These are phyloP conservation scores for Margarornis squamiger DNA, from an alignment of 2,797 vertebrate genomes.

Conservation along the genomic window DNA sequence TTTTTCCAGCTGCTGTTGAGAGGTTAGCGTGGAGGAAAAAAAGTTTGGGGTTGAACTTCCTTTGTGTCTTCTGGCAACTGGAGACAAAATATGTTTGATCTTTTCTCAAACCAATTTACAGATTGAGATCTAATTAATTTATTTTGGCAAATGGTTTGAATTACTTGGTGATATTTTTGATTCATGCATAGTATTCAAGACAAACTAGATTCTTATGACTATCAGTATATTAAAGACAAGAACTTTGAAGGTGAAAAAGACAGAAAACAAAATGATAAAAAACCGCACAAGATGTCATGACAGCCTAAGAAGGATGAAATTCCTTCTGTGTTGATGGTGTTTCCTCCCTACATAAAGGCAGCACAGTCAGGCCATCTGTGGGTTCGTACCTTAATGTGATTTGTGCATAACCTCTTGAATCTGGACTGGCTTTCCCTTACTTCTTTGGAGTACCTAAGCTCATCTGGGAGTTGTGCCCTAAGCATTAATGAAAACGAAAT, in stretches of 20 bases:
- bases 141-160: not conserved
- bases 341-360: not conserved
- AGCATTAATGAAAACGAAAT: not conserved
- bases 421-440: not conserved
- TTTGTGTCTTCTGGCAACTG: not conserved
- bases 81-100: not conserved
- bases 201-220: not conserved
- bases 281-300: accelerated
- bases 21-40: not conserved
- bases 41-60: not conserved
- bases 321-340: not conserved
- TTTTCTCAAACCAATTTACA: not conserved
- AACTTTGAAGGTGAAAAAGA: not conserved
- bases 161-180: not conserved
- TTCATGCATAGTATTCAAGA: not conserved
- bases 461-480: not conserved
- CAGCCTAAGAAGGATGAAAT: not conserved
- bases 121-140: not conserved
- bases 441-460: not conserved
- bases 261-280: not conserved
- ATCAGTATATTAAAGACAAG: not conserved
- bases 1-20: conserved; percentile 10
- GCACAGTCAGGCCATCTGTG: not conserved
- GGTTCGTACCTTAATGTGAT: not conserved
- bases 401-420: not conserved